A percentile compares a stretch with the other conserved stretches of the same genome.
phyloP scores from a whole-genome alignment of 2,113 vertebrate genomes.

The Arizona elegans region DNA sequence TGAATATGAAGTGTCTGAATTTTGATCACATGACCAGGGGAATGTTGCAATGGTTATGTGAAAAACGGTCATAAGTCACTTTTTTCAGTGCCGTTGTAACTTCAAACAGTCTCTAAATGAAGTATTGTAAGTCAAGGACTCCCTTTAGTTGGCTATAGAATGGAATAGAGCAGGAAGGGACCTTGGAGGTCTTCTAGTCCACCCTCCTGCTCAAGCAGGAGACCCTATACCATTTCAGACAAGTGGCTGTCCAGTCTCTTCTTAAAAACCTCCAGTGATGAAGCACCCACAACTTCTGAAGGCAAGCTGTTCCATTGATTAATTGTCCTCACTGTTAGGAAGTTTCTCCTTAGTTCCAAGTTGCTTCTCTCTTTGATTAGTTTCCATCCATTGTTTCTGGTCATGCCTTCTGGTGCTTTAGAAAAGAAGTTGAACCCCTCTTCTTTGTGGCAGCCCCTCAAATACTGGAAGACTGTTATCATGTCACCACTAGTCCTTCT shows the following conservation, averaged over 20 bases:
- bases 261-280: not conserved
- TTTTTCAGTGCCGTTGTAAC: not conserved
- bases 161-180: not conserved
- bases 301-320: not conserved
- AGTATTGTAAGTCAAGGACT: not conserved
- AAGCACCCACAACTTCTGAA: not conserved
- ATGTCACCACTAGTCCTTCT: not conserved
- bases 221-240: not conserved
- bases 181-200: not conserved
- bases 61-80: not conserved
- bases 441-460: not conserved
- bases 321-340: not conserved
- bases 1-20: not conserved
- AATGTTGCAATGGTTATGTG: not conserved
- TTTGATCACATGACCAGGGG: not conserved
- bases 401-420: not conserved
- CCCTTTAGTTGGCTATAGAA: not conserved
- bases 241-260: not conserved
- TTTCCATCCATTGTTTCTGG: not conserved
- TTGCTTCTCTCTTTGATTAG: not conserved
- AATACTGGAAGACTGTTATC: not conserved
- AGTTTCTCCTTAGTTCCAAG: not conserved
- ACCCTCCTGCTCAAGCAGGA: not conserved
- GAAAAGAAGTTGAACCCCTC: not conserved
- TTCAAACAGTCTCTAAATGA: not conserved